These are phyloP conservation scores for Drosophila bifasciata DNA, from an alignment of 1,140 invertebrate species.

Conservation along the genomic window DNA sequence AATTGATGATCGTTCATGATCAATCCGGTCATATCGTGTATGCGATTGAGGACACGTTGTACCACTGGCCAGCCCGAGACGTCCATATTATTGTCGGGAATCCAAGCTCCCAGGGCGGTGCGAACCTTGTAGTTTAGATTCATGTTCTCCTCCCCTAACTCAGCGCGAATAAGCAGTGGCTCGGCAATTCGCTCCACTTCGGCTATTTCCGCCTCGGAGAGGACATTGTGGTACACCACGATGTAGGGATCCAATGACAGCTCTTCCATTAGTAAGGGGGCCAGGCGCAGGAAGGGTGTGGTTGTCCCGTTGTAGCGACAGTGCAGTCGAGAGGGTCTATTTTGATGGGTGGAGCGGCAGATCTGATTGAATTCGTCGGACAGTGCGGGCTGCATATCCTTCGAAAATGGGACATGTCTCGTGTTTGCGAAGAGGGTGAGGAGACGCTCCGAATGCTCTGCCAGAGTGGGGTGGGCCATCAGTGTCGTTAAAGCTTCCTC, in stretches of 20 bases:
- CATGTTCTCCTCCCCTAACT: too few species aligned
- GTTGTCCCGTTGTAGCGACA: constrained; percentile 91
- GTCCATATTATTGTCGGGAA: too few species aligned
- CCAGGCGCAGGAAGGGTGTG: constrained; percentile 91
- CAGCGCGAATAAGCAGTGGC: constrained; percentile 91
- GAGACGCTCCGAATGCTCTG: neutral
- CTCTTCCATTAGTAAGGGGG: constrained; percentile 95
- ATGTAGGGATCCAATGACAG: constrained; percentile 92
- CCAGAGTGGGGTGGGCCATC: neutral
- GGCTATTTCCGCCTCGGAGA: constrained; percentile 94
- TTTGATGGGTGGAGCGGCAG: constrained; percentile 87
- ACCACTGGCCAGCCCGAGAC: too few species aligned
- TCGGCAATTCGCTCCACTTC: constrained; percentile 86
- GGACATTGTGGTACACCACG: constrained; percentile 93
- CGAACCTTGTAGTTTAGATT: too few species aligned
- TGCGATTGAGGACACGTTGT: too few species aligned
- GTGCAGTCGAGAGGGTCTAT: constrained; percentile 84
- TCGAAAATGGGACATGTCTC: too few species aligned
- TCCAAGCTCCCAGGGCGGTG: too few species aligned
- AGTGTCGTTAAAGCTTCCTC: neutral
- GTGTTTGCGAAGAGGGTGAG: neutral
- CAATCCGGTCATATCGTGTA: too few species aligned
- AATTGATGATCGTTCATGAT: too few species aligned
- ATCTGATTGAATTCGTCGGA: neutral
- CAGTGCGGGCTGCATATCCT: neutral